Evolutionary conservation across 2,888 invertebrate genomes (phyloP), one percentile per base, ranked within the genome.

Genomic region (Autographa pulchrina): DNA sequence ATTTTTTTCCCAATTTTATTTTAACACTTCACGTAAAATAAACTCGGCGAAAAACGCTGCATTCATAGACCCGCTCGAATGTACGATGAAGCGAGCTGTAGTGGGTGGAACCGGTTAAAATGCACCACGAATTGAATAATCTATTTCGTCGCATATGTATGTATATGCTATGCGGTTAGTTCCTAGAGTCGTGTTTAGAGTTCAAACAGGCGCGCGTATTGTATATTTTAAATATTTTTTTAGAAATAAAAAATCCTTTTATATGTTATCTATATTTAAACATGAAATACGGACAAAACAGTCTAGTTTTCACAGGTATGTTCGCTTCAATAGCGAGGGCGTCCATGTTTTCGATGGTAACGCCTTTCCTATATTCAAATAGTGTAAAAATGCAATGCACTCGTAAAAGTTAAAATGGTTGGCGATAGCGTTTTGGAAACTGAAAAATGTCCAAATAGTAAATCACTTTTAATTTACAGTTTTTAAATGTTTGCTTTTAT

Each of bases 51-150:
- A 86, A 88, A 85, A 79, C 77, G 82, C 80, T 75, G 84, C 82
- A 82, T 86, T 88, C 81, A 86, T 85, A 80, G 82, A 82, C 82
- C 79, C 72, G 80, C 81, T 80, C 85, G 83, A 87, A 87, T 78
- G 84, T 83, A 81, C 81, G 81, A 78, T 81, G 78, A 78, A 71
- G 83, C 75, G 73, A 32, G 67, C 66, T 70, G 71, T 77, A 80
- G 82, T 81, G 77, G 80, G 84, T 75, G 74, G 81, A 66, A 67
- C 68, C 62, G 72, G 85, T 79, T 87, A 90, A 91, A 92, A 85
- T 90, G 89, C 87, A 83, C 86, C 89, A 83, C 85, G 90, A 88
- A 92, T 92, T 92, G 91, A 92, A 93, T 92, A 92, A 92, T 91
- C 89, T 90, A 90, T 92, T 90, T 90, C 81, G 74, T 74, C 81